Percentiles rank a stretch among this genome's conserved stretches.
Evolutionary conservation across 2,797 vertebrate species (phyloP).

Genomic region (Alfaro cultratus): DNA sequence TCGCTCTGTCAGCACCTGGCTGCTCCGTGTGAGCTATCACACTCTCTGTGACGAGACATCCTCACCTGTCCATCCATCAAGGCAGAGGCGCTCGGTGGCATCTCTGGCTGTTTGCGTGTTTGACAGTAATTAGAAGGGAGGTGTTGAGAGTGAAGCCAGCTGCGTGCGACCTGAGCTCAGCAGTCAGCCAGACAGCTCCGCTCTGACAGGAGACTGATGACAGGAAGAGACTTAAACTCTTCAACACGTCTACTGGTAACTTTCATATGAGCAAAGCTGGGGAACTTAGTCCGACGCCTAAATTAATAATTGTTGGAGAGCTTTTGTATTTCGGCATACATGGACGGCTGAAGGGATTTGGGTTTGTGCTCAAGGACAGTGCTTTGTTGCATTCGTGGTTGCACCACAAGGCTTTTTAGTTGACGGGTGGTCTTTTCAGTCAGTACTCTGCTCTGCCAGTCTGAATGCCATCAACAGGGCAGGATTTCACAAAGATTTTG

Average conservation of each 20-base stretch:
- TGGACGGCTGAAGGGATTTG: conserved; percentile 33
- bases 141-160: conserved; percentile 69
- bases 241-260: conserved; percentile 47
- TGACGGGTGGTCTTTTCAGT: conserved; percentile 58
- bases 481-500: conserved; percentile 53
- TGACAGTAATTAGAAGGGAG: conserved; percentile 66
- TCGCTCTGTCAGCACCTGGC: conserved; percentile 70
- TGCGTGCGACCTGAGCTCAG: conserved; percentile 42
- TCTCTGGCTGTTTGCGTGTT: conserved; percentile 54
- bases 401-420: conserved; percentile 39
- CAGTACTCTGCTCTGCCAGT: conserved; percentile 35
- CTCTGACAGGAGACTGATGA: conserved; percentile 40
- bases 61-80: conserved; percentile 74
- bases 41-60: conserved; percentile 41
- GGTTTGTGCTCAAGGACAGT: conserved; percentile 51
- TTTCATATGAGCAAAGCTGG: conserved; percentile 18
- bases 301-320: conserved; percentile 41
- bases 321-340: conserved; percentile 46
- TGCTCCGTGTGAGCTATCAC: conserved; percentile 54
- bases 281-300: conserved; percentile 26
- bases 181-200: conserved; percentile 43
- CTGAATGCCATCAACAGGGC: conserved; percentile 43
- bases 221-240: conserved; percentile 46
- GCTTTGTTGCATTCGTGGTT: conserved; percentile 37
- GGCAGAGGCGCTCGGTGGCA: conserved; percentile 38